Conservation (phyloP, 2,888 invertebrate genomes). For the Dryobota labecula region DNA sequence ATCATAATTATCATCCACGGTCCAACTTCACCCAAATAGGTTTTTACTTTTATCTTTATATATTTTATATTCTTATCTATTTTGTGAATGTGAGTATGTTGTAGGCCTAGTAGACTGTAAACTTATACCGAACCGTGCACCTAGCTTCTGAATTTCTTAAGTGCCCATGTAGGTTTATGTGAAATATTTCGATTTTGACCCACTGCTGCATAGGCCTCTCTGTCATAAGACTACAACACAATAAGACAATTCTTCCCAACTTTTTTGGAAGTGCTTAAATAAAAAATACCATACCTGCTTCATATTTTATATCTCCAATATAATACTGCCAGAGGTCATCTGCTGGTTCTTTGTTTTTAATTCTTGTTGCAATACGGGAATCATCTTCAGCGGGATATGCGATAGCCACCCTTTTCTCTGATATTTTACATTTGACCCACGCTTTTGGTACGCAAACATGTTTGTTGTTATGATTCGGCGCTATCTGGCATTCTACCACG, state of each 20-base stretch:
- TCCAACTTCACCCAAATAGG: background rate
- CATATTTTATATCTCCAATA: constrained; percentile 19
- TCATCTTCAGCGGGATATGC: constrained; percentile 29
- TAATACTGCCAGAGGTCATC: background rate
- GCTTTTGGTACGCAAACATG: constrained; percentile 37
- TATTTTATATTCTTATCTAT: too few relatives aligned
- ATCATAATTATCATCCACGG: background rate
- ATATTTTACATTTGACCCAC: constrained; percentile 6
- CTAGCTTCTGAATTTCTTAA: too few relatives aligned
- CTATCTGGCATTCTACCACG: constrained; percentile 24
- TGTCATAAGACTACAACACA: background rate
- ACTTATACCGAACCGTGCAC: too few relatives aligned
- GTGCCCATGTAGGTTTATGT: too few relatives aligned
- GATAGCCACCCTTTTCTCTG: constrained; percentile 5
- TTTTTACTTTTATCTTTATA: too few relatives aligned
- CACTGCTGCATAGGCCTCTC: background rate
- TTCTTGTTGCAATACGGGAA: background rate
- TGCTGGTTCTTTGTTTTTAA: constrained; percentile 8
- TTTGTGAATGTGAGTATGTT: too few relatives aligned
- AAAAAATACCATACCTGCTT: constrained; percentile 26
- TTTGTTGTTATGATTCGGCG: constrained; percentile 24
- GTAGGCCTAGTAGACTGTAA: too few relatives aligned
- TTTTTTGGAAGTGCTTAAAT: background rate
- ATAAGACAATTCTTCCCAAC: background rate
- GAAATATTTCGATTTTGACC: too few relatives aligned